These are phyloP conservation scores for Sapayoa aenigma DNA, from an alignment of 2,113 vertebrate species.

Conservation along the genomic window DNA sequence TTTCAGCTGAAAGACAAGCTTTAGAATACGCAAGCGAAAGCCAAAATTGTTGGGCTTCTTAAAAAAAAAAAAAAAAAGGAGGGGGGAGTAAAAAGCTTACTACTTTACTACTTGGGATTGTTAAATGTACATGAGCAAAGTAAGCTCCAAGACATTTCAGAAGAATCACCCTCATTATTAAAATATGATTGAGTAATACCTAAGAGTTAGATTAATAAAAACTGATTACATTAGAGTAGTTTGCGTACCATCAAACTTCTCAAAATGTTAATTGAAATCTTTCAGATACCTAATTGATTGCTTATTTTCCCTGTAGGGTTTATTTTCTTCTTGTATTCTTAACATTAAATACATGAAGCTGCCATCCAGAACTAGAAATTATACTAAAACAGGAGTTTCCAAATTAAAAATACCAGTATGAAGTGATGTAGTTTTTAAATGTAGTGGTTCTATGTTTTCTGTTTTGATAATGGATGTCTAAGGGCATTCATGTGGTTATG, in stretches of 20 bases:
- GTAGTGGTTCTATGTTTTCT: neutral
- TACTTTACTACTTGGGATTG: neutral
- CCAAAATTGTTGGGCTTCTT: neutral
- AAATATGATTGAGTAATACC: neutral
- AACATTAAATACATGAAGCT: neutral
- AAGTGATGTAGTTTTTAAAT: neutral
- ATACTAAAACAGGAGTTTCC: neutral
- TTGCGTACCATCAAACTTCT: neutral
- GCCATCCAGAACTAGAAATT: neutral
- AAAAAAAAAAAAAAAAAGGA: no score
- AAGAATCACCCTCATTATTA: neutral
- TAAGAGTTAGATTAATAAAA: neutral
- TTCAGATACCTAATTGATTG: neutral
- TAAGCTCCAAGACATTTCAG: neutral
- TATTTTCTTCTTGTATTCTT: neutral
- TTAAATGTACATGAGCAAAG: neutral
- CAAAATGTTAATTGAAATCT: neutral
- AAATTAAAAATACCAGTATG: neutral
- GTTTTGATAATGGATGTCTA: neutral
- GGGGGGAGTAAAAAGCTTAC: neutral
- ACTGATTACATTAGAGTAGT: neutral
- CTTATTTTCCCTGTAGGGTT: neutral
- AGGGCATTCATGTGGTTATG: neutral
- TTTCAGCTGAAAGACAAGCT: neutral
- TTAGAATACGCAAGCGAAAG: neutral